Evolutionary conservation across 2,113 vertebrate species (phyloP), one percentile per base, ranked within the genome.

Genomic region (Eulemur rufifrons): DNA sequence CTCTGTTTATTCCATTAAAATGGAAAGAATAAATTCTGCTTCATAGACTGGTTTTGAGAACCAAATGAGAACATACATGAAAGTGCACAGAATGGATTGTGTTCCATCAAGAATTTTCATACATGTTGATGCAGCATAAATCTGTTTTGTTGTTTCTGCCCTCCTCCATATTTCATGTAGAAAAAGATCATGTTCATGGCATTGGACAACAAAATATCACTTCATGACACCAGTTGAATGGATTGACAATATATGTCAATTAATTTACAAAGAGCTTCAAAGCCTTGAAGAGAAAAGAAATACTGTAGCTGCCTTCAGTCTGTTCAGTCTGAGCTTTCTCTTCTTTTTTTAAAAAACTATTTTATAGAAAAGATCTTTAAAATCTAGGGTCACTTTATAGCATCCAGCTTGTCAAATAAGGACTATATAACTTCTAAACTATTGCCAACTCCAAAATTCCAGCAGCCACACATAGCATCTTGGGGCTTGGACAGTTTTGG

Each of bases 251-350:
- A 50, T 32, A 25, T 45, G 5, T 61, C 32, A 68, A 12, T 81
- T 66, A 50, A 84, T 81, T 91, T 91, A 63, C 23, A 76, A 95
- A 69, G 54, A 50, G 1, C 42, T 91, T 89, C 78, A 94, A 80
- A 76, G 4, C 6, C 34, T 63, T 27, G 21, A 80, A 85, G 45
- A 88, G 32, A 32, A 76, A 73, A 56, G 15, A 76, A 61, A 63
- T 63, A 32, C 10, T 39, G 37, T 25, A 84, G 25, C 17, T 73
- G 21, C 18, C n/a, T 90, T 88, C 25, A 50, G 6, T 91, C 63
- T 50, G 32, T 90, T 88, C 25, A 50, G 6, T 91, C 63, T 50
- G 32, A 77, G 32, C 73, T 80, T 2, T 37, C 21, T 86, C 11
- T 69, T 10, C 6, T 59, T 92, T 92, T 92, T 54, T 52, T 20